These are phyloP conservation scores for Thalassophryne amazonica DNA, from an alignment of 2,797 vertebrate species.

Conservation along the genomic window DNA sequence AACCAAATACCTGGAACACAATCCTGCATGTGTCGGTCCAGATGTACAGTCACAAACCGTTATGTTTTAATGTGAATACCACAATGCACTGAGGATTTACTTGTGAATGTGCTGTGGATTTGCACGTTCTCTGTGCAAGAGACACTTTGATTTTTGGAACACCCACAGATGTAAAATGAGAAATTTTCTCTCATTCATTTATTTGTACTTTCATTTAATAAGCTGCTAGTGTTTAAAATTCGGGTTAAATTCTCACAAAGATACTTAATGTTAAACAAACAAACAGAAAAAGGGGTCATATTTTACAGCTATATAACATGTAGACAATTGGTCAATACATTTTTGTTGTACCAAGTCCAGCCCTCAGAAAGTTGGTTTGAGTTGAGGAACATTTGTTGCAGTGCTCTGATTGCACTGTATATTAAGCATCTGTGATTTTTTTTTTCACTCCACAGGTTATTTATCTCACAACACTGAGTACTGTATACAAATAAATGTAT, in stretches of 20 bases:
- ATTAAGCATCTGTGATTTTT: slow-evolving; percentile 52
- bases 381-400: slow-evolving; percentile 40
- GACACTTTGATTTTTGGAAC: slow-evolving; percentile 17
- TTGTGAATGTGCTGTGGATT: background rate
- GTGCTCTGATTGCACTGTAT: slow-evolving; percentile 25
- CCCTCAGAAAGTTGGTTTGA: slow-evolving; percentile 40
- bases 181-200: slow-evolving; percentile 47
- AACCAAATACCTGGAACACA: slow-evolving; percentile 45
- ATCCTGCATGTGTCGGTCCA: slow-evolving; percentile 32
- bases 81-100: slow-evolving; percentile 20
- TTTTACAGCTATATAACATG: slow-evolving; percentile 77
- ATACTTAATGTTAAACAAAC: slow-evolving; percentile 64
- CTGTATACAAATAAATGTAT: slow-evolving; percentile 56
- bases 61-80: slow-evolving; percentile 19
- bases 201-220: slow-evolving; percentile 58
- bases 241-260: slow-evolving; percentile 75
- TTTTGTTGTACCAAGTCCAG: slow-evolving; percentile 69
- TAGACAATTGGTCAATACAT: slow-evolving; percentile 48
- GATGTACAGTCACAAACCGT: slow-evolving; percentile 23
- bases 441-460: slow-evolving; percentile 65
- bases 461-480: slow-evolving; percentile 51
- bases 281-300: slow-evolving; percentile 69
- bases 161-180: slow-evolving; percentile 49
- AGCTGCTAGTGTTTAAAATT: slow-evolving; percentile 67
- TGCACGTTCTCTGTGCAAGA: background rate